Evolutionary conservation across 2,797 vertebrate species (phyloP).

Genomic region (Tachyglossus aculeatus): DNA sequence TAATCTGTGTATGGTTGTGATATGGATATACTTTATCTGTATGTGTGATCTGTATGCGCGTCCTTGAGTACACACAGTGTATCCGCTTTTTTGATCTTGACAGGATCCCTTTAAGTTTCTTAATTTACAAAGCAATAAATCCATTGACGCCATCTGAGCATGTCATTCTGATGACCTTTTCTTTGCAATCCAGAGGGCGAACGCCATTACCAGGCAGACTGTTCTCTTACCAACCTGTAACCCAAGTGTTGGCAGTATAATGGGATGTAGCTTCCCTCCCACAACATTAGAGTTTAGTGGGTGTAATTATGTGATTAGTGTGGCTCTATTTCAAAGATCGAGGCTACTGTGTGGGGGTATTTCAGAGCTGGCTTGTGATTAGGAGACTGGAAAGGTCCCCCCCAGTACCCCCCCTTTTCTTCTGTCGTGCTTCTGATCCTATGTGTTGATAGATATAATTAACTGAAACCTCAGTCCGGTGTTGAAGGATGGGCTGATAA

Average conservation of each 20-base stretch:
- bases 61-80: no score
- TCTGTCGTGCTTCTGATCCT: conserved; percentile 12
- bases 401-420: neutral
- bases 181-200: neutral
- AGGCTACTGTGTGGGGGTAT: conserved; percentile 27
- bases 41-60: no score
- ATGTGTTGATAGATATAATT: conserved; percentile 27
- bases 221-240: conserved; percentile 51
- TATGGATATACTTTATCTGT: no score
- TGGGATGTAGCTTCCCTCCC: conserved; percentile 51
- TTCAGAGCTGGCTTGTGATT: neutral
- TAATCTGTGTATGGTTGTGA: no score
- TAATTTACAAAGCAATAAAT: no score
- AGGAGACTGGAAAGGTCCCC: neutral
- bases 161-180: neutral
- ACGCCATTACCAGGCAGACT: neutral
- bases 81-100: no score
- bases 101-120: no score
- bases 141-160: no score
- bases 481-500: conserved; percentile 10
- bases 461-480: conserved; percentile 15
- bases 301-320: conserved; percentile 66
- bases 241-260: conserved; percentile 43
- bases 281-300: conserved; percentile 51
- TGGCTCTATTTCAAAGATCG: conserved; percentile 42